Percentiles rank a stretch among this genome's conserved stretches.
Conservation (phyloP, 2,113 vertebrate genomes). For the Mormoops blainvillei region DNA sequence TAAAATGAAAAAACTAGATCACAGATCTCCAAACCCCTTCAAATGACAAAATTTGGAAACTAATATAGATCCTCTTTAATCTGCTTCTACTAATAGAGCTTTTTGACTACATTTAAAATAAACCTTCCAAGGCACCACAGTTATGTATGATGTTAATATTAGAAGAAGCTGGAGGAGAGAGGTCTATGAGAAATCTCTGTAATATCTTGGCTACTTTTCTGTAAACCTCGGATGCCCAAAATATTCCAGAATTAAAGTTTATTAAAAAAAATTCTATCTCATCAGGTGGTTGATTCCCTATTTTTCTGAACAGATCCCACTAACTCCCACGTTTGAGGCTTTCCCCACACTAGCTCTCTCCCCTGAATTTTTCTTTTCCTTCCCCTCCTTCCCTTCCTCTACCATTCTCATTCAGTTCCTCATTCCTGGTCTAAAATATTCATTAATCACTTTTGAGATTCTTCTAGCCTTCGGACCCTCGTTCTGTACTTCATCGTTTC, state of each 20-base stretch:
- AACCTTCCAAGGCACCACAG: neutral
- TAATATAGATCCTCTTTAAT: neutral
- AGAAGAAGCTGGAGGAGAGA: neutral
- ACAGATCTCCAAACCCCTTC: neutral
- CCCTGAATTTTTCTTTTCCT: neutral
- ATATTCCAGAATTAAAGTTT: neutral
- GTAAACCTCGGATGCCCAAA: neutral
- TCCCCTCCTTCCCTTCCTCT: neutral
- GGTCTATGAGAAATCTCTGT: neutral
- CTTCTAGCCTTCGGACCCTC: neutral
- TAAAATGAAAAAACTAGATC: neutral
- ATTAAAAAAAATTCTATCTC: neutral
- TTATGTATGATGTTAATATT: neutral
- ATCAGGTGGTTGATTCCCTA: neutral
- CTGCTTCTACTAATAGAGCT: neutral
- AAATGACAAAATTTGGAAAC: neutral
- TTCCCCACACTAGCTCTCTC: neutral
- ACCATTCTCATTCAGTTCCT: neutral
- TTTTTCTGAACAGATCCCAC: neutral
- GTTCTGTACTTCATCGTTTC: neutral
- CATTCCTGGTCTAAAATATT: neutral
- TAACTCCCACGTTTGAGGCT: neutral
- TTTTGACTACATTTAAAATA: neutral
- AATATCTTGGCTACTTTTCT: neutral
- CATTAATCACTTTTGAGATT: neutral